Evolutionary conservation across 2,113 vertebrate genomes (phyloP).

Genomic region (Erythrolamprus reginae): DNA sequence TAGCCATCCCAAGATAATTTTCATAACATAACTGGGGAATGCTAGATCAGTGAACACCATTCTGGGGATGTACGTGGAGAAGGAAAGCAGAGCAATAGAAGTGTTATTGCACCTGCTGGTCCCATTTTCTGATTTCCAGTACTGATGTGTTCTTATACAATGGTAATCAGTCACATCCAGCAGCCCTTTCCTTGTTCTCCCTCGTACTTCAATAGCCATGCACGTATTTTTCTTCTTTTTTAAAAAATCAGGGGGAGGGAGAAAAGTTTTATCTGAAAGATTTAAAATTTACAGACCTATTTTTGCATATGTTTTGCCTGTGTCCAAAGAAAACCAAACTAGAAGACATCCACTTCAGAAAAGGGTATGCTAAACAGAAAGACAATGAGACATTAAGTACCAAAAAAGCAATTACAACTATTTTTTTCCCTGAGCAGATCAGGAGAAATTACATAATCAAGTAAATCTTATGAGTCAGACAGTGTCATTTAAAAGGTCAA

Average conservation of each 20-base stretch:
- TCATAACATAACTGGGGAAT: neutral
- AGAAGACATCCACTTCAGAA: neutral
- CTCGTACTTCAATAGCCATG: neutral
- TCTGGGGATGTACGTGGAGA: neutral
- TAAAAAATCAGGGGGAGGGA: neutral
- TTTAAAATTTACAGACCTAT: neutral
- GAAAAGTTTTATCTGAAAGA: neutral
- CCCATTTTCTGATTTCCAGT: neutral
- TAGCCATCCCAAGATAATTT: neutral
- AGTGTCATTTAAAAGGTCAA: conserved; percentile 17
- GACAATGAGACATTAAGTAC: conserved; percentile 6
- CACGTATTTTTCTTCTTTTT: neutral
- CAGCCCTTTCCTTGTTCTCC: neutral
- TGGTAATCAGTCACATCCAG: neutral
- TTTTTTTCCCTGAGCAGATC: neutral
- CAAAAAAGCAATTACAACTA: conserved; percentile 21
- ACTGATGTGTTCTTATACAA: neutral
- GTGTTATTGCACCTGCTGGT: neutral
- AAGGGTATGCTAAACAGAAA: neutral
- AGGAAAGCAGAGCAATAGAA: neutral
- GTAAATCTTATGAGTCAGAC: conserved; percentile 33
- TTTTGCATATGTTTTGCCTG: neutral
- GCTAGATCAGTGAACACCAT: neutral
- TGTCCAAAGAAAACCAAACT: neutral
- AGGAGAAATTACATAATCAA: conserved; percentile 34